Conservation (phyloP, 2,888 invertebrate genomes). For the Aradus depressus region DNA sequence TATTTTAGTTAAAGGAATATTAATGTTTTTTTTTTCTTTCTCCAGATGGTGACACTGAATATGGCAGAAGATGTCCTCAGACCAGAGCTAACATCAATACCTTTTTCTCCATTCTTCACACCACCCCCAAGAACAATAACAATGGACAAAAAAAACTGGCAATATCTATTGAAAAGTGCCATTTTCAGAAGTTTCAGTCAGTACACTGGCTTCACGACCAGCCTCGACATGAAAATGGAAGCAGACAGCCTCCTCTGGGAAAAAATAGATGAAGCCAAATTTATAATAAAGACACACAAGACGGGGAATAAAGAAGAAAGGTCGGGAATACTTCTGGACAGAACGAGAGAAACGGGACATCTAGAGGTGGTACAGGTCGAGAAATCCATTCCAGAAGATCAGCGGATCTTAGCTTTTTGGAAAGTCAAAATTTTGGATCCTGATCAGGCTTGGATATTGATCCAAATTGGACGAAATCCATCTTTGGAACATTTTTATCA, state of each 20-base stretch:
- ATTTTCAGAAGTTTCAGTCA: conserved; percentile 27
- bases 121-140: not conserved
- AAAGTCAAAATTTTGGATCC: conserved; percentile 25
- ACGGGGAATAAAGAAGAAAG: conserved; percentile 13
- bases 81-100: not conserved
- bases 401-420: conserved; percentile 27
- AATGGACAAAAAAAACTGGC: conserved; percentile 19
- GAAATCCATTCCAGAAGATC: conserved; percentile 15
- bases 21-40: not conserved
- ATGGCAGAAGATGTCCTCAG: conserved; percentile 8
- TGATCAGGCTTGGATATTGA: conserved; percentile 21
- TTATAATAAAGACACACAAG: conserved; percentile 18
- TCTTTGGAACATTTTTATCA: conserved; percentile 27
- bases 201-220: conserved; percentile 27
- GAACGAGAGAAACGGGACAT: conserved; percentile 16
- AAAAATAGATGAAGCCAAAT: conserved; percentile 25
- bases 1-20: too few relatives aligned
- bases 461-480: conserved; percentile 25
- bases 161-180: conserved; percentile 25
- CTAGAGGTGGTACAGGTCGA: conserved; percentile 27
- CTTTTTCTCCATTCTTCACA: conserved; percentile 4
- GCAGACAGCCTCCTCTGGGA: conserved; percentile 27
- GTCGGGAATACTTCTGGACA: conserved; percentile 25
- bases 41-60: conserved; percentile 7
- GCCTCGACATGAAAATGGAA: conserved; percentile 28